Percentiles rank a stretch among this genome's conserved stretches.
These are phyloP conservation scores for Otocyon megalotis DNA, from an alignment of 2,113 vertebrate species.

Conservation along the genomic window DNA sequence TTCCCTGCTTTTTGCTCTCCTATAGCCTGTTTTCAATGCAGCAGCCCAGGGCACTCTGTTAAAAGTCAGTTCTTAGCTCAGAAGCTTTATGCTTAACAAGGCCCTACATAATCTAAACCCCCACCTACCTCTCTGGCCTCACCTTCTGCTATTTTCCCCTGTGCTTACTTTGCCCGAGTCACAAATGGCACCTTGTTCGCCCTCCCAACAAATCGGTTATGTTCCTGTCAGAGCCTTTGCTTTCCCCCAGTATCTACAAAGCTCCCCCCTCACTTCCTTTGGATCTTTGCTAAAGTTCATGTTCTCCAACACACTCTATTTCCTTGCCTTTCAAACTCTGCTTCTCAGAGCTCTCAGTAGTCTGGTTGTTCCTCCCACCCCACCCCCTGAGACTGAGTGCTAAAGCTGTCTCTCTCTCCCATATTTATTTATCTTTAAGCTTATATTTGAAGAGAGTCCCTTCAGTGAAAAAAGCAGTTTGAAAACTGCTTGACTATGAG, in stretches of 20 bases:
- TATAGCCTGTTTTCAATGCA: neutral
- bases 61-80: slow-evolving; percentile 39
- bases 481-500: neutral
- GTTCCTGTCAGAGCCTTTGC: slow-evolving; percentile 1
- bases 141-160: neutral
- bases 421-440: neutral
- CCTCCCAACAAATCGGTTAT: neutral
- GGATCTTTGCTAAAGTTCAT: neutral
- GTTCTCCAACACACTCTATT: neutral
- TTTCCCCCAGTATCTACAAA: neutral
- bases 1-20: neutral
- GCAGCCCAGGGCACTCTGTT: neutral
- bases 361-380: neutral
- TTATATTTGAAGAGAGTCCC: slow-evolving; percentile 25
- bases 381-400: neutral
- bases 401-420: neutral
- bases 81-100: neutral
- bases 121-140: neutral
- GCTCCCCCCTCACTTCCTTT: neutral
- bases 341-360: neutral
- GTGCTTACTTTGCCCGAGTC: slow-evolving; percentile 4
- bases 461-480: neutral
- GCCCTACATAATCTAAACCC: neutral
- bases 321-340: neutral
- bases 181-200: slow-evolving; percentile 9